Percentiles rank a stretch among this genome's conserved stretches.
phyloP scores from a whole-genome alignment of 2,113 vertebrate species.

The Eulemur macaco region DNA sequence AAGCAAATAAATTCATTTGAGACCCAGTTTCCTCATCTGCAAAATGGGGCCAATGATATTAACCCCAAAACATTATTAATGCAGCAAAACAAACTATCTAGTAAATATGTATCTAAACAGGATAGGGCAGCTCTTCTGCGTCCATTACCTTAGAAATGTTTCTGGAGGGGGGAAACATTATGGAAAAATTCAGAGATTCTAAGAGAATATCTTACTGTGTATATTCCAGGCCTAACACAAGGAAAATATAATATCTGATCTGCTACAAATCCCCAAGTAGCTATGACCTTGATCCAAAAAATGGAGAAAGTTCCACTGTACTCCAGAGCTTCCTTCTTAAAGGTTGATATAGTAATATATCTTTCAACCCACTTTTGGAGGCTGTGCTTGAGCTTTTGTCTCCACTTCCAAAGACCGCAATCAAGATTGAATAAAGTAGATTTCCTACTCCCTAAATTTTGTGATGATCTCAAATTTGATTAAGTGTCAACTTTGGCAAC shows the following conservation, averaged over 20 bases:
- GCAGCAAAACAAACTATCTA: neutral
- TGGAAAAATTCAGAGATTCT: neutral
- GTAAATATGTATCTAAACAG: neutral
- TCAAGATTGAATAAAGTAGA: neutral
- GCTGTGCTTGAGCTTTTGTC: neutral
- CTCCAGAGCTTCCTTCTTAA: neutral
- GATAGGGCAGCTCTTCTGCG: neutral
- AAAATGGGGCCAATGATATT: neutral
- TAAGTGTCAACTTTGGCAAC: neutral
- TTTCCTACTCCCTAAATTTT: neutral
- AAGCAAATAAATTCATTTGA: neutral
- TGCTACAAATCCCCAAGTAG: neutral
- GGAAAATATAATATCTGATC: neutral
- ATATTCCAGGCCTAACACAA: neutral
- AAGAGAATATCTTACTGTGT: neutral
- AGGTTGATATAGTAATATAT: neutral
- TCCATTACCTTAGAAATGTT: neutral
- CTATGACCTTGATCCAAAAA: neutral
- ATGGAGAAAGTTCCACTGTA: neutral
- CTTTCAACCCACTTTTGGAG: neutral
- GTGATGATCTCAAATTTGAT: conserved; percentile 13
- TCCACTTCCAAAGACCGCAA: neutral
- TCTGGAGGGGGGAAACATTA: neutral
- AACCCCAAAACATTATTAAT: neutral
- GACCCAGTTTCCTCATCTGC: neutral